Evolutionary conservation across 2,888 invertebrate species (phyloP), one percentile per base, ranked within the genome.

Genomic region (Clitarchus hookeri): DNA sequence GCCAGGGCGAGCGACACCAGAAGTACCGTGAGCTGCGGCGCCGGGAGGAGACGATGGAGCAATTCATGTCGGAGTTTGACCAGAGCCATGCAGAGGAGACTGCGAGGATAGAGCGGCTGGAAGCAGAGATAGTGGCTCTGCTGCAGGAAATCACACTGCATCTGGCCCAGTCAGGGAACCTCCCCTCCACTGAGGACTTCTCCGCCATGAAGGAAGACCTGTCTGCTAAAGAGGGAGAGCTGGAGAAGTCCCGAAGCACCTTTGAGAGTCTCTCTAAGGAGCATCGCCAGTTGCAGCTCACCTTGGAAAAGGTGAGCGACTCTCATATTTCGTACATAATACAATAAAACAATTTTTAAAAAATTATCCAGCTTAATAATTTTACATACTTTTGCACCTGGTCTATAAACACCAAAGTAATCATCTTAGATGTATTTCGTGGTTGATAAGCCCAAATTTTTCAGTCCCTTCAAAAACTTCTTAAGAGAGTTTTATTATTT

Each of bases 21-120:
- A 97, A 96, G 90, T 97, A 96, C 90, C 94, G 96, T 80, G 97
- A 97, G 89, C 91, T 97, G 84, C 95, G 95, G 89, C 95, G 96
- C 89, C 93, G 96, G 85, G 97, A 97, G 90, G 96, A 96, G 91
- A 95, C 95, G 0, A 97, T 97, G 94, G 96, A 97, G 89, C 92
- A 94, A 26, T 97, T 97, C 89, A 93, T 96, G 91, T 91, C 93
- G 0, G 92, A 93, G 0, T 95, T 94, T 89, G 95, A 95, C 88
- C 93, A 94, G 54, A 94, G 92, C 87, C 94, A 95, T 87, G 92
- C 92, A 12, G 93, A 94, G 79, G 96, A 96, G 91, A 91, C 93
- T 88, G 93, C 94, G 19, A 94, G 94, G 89, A 93, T 96, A 12
- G 91, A 91, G 1, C 93, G 94, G 86, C 89, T 95, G 25, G 95